Evolutionary conservation across 2,113 vertebrate genomes (phyloP).

Genomic region (zebrafish (Danio rerio)): DNA sequence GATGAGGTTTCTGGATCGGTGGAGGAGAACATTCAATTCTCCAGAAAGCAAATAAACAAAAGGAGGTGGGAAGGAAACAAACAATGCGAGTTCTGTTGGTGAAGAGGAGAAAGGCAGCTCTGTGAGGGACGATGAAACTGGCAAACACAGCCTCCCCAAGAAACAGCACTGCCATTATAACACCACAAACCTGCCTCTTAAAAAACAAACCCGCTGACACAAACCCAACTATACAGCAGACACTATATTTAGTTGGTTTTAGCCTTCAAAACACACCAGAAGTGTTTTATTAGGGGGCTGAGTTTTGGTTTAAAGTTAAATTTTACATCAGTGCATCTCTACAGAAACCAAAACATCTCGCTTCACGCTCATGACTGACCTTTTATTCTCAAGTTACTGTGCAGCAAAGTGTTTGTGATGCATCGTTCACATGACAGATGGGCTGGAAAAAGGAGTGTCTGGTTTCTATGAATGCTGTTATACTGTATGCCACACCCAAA

Average conservation of each 20-base stretch:
- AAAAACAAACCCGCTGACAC: conserved; percentile 41
- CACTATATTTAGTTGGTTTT: not conserved
- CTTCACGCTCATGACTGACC: not conserved
- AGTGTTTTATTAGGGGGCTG: not conserved
- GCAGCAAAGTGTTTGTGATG: not conserved
- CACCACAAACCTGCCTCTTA: not conserved
- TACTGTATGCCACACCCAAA: not conserved
- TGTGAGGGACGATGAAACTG: conserved; percentile 37
- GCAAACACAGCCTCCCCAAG: conserved; percentile 55
- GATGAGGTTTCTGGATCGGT: not conserved
- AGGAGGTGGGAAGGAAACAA: conserved; percentile 5
- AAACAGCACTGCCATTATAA: conserved; percentile 34
- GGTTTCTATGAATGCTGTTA: conserved; percentile 40
- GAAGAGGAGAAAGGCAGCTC: conserved; percentile 32
- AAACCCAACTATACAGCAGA: not conserved
- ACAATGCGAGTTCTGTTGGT: conserved; percentile 54
- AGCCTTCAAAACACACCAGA: not conserved
- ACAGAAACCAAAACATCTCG: not conserved
- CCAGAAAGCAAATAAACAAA: conserved; percentile 16
- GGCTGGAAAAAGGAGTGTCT: conserved; percentile 30
- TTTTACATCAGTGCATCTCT: not conserved
- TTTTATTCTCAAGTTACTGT: not conserved
- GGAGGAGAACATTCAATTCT: not conserved
- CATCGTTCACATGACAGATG: conserved; percentile 18
- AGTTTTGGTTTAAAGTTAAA: not conserved